Conservation (phyloP, 2,797 vertebrate species). For the Rhynchonycteris naso region DNA sequence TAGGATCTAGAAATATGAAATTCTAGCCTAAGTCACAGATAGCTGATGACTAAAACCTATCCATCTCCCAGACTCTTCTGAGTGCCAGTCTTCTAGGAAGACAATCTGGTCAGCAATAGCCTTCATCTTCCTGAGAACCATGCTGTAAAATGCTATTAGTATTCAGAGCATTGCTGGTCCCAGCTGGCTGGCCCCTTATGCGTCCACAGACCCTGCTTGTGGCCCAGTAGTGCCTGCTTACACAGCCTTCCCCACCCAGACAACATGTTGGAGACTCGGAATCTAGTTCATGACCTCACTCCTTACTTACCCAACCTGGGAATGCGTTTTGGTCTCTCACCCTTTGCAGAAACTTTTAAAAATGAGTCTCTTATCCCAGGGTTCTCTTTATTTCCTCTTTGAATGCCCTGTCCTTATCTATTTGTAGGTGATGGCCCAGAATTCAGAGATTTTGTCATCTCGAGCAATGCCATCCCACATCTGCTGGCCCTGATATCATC, state of each 20-base stretch:
- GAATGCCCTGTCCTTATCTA: not conserved
- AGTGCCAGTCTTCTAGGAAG: not conserved
- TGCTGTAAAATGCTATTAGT: not conserved
- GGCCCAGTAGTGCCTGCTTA: not conserved
- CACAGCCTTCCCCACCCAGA: not conserved
- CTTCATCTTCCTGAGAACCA: not conserved
- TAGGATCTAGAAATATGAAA: not conserved
- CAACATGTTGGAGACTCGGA: not conserved
- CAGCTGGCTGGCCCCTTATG: not conserved
- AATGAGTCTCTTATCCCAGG: not conserved
- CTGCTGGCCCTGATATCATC: conserved; percentile 89
- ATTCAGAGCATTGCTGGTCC: fast-evolving
- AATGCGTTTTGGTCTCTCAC: not conserved
- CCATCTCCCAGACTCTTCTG: not conserved
- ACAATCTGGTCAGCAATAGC: not conserved
- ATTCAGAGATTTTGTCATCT: conserved; percentile 91
- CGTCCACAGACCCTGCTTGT: not conserved
- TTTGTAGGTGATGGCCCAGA: conserved; percentile 87
- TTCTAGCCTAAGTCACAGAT: not conserved
- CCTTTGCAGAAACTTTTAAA: not conserved
- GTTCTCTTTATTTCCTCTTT: not conserved
- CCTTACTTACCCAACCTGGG: not conserved
- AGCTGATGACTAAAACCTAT: not conserved
- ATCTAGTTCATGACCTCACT: not conserved
- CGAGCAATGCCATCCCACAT: conserved; percentile 87